phyloP scores from a whole-genome alignment of 2,888 invertebrate species.

The Dendrolimus houi region DNA sequence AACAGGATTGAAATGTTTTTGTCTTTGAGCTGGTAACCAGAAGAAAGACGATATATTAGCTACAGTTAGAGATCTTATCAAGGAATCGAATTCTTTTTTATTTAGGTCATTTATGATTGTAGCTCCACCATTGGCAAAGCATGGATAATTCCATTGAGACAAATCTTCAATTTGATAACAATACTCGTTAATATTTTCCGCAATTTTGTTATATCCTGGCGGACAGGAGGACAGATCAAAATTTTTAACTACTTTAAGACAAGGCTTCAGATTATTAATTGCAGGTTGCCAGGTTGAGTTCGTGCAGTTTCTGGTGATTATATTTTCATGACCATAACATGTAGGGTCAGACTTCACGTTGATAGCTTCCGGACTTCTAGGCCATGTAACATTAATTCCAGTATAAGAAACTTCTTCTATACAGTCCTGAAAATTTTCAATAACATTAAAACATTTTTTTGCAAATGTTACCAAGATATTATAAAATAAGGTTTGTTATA shows the following conservation, averaged over 20 bases:
- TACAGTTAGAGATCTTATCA: slow-evolving; percentile 37
- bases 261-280: slow-evolving; percentile 32
- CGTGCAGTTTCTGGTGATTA: slow-evolving; percentile 50
- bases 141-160: slow-evolving; percentile 50
- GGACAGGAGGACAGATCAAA: slow-evolving; percentile 45
- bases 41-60: slow-evolving; percentile 35
- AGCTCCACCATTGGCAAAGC: slow-evolving; percentile 53
- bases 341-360: slow-evolving; percentile 45
- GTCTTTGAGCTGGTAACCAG: slow-evolving; percentile 70
- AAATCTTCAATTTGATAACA: slow-evolving; percentile 45
- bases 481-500: too few species aligned
- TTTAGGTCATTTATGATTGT: slow-evolving; percentile 52
- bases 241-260: slow-evolving; percentile 33
- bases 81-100: slow-evolving; percentile 29
- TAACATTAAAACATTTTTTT: neutral
- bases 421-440: slow-evolving; percentile 38
- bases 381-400: slow-evolving; percentile 49
- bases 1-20: slow-evolving; percentile 52
- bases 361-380: slow-evolving; percentile 26
- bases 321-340: slow-evolving; percentile 36
- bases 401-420: slow-evolving; percentile 38
- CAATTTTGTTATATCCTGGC: slow-evolving; percentile 43
- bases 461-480: too few species aligned
- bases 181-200: slow-evolving; percentile 36
- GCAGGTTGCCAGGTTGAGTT: slow-evolving; percentile 40